These are phyloP conservation scores for Eledone cirrhosa DNA, from an alignment of 2,888 invertebrate species.

Conservation along the genomic window DNA sequence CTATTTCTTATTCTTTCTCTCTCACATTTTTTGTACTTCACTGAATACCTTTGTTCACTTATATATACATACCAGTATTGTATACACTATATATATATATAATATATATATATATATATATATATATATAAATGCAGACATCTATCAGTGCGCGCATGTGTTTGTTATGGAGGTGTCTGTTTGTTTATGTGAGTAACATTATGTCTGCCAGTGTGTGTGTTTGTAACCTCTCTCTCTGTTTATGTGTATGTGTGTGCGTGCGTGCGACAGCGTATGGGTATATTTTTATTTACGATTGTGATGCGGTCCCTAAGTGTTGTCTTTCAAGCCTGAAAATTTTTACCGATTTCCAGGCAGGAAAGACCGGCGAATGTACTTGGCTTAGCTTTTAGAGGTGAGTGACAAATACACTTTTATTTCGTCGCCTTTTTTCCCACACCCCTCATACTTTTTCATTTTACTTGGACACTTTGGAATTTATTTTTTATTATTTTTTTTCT, in stretches of 20 bases:
- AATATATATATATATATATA: background rate
- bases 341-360: conserved; percentile 34
- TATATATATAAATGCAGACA: background rate
- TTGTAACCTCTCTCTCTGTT: background rate
- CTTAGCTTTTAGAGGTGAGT: background rate
- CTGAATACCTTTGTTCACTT: background rate
- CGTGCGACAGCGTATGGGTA: conserved; percentile 49
- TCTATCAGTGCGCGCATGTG: background rate
- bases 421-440: no score
- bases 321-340: conserved; percentile 47
- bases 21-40: background rate
- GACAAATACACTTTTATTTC: background rate
- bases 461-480: no score
- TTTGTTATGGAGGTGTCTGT: background rate
- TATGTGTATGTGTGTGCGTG: no score
- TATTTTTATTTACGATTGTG: conserved; percentile 63
- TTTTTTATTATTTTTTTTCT: no score
- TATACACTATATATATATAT: background rate
- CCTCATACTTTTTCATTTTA: no score
- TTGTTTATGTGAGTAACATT: background rate
- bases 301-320: conserved; percentile 57
- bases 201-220: conserved; percentile 29
- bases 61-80: background rate
- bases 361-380: conserved; percentile 29
- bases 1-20: background rate